These are phyloP conservation scores for Platycercus adscitus DNA, from an alignment of 2,113 vertebrate genomes.

Conservation along the genomic window DNA sequence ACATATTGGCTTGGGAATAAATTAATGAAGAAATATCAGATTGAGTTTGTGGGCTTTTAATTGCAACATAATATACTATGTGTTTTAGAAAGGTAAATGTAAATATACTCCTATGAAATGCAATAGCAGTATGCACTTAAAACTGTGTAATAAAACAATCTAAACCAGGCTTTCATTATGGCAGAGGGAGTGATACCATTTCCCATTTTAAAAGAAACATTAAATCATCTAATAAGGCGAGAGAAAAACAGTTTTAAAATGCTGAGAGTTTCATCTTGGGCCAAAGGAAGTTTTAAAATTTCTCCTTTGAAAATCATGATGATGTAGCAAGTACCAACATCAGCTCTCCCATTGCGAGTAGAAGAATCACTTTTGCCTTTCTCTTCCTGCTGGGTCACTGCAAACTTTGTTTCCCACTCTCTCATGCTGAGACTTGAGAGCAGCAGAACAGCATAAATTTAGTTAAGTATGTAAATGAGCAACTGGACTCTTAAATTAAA, in stretches of 20 bases:
- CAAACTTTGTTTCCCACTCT: slow-evolving; percentile 52
- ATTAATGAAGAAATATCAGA: slow-evolving; percentile 64
- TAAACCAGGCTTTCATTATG: slow-evolving; percentile 19
- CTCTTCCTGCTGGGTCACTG: slow-evolving; percentile 32
- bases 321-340: slow-evolving; percentile 46
- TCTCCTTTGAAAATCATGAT: slow-evolving; percentile 54
- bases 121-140: slow-evolving; percentile 1
- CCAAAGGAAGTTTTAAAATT: slow-evolving; percentile 59
- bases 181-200: slow-evolving; percentile 16
- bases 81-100: slow-evolving; percentile 63
- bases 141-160: slow-evolving; percentile 4
- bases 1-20: slow-evolving; percentile 61
- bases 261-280: slow-evolving; percentile 1
- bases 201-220: slow-evolving; percentile 39
- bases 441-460: slow-evolving; percentile 29
- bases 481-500: neutral
- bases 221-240: slow-evolving; percentile 25
- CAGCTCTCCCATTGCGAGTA: slow-evolving; percentile 28
- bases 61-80: slow-evolving; percentile 52
- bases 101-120: slow-evolving; percentile 39
- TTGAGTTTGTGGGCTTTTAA: slow-evolving; percentile 66
- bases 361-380: slow-evolving; percentile 40
- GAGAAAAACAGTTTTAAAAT: neutral
- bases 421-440: slow-evolving; percentile 31
- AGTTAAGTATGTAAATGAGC: slow-evolving; percentile 50